Base-by-base conservation (phyloP, 2,113 vertebrate genomes). In the Chlorodrepanis virens region DNA sequence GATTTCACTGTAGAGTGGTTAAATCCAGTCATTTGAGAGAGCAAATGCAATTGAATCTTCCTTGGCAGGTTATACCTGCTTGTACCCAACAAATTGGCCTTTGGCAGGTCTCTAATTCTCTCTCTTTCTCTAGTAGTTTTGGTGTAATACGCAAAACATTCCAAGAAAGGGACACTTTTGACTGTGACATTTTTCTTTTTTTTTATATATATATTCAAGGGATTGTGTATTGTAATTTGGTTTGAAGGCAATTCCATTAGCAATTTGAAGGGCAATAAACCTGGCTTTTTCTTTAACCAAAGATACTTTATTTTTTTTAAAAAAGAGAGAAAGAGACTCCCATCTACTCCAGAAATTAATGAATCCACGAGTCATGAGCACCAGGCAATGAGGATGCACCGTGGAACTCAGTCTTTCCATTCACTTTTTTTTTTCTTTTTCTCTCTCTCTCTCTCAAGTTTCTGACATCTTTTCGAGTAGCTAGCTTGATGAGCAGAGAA, bases 261-360 rank as follows among this genome's bases (percentile, higher is more conserved):
- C 91, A 92, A 93, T 65, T 39, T 83, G 87, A 97, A 93, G 79
- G 81, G 83, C 37, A 69, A 83, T 89, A 70, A 94, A 86, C 24
- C 21, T 65, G 75, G 1, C 70, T 90, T 90, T 93, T 95, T 70
- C 76, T 95, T 90, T 95, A 97, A 96, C 97, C 97, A 98, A 98
- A 98, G 97, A 98, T 75, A 65, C 47, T 37, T 84, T 22, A 4
- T n/a, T 69, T 40, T 39, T 40, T 39, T 50, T 35, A 7, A 10
- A 25, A 52, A 44, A 76, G 49, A 87, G 68, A 93, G 61, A 94
- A 79, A 78, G 53, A 97, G 87, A 87, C 69, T 52, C 63, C 21
- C 27, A 79, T 60, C 35, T 71, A 72, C 37, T 87, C 44, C 33
- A 82, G 76, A 92, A 87, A 74, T 64, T 19, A 52, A 42, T 54